Percentiles rank a stretch among this genome's conserved stretches.
Conservation (phyloP, 2,888 invertebrate species). For the Ditula angustiorana region DNA sequence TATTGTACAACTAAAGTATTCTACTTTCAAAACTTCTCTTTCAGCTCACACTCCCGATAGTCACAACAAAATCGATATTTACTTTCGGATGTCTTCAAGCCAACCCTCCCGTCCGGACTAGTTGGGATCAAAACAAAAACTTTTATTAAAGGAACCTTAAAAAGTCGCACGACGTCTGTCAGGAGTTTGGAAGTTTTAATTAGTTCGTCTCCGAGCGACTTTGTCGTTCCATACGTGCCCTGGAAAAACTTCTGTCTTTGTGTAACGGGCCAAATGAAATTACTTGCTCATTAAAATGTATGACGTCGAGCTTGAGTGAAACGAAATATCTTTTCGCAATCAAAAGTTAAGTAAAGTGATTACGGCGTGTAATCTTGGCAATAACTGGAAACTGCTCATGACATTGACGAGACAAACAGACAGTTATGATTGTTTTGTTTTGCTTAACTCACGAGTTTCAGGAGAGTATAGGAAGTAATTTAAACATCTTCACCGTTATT, state of each 20-base stretch:
- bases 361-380: conserved; percentile 7
- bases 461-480: neutral
- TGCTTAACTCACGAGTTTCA: neutral
- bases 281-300: conserved; percentile 30
- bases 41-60: neutral
- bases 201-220: conserved; percentile 20
- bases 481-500: neutral
- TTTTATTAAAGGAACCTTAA: conserved; percentile 32
- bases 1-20: too few species aligned
- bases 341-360: conserved; percentile 25
- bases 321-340: conserved; percentile 11
- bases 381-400: conserved; percentile 5
- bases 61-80: neutral
- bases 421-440: conserved; percentile 1
- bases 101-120: neutral
- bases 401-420: neutral
- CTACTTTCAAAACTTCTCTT: neutral
- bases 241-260: conserved; percentile 23
- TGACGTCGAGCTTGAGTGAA: neutral
- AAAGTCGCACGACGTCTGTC: conserved; percentile 29
- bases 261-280: conserved; percentile 8
- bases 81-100: neutral
- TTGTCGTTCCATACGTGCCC: conserved; percentile 24
- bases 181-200: conserved; percentile 29
- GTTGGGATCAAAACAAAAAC: conserved; percentile 24